These are phyloP conservation scores for Drosophila colorata DNA, from an alignment of 2,888 invertebrate genomes.

Conservation along the genomic window DNA sequence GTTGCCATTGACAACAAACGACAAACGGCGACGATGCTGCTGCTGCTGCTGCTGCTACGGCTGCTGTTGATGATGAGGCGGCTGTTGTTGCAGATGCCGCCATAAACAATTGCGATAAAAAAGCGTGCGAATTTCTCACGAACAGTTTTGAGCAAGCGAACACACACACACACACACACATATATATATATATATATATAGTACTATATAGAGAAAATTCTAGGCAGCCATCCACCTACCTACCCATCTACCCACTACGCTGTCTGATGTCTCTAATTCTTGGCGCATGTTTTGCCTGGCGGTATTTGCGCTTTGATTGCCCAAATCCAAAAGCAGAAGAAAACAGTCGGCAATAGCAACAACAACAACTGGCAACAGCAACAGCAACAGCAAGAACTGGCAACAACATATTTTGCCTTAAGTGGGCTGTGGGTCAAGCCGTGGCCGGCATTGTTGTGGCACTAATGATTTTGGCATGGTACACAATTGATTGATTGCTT, in stretches of 20 bases:
- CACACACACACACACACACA: background rate
- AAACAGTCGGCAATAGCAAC: constrained; percentile 6
- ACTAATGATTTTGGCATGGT: constrained; percentile 72
- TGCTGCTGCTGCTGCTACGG: constrained; percentile 25
- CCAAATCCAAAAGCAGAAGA: constrained; percentile 63
- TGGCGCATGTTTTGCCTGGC: constrained; percentile 73
- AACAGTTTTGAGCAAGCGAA: constrained; percentile 56
- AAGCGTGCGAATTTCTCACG: constrained; percentile 81
- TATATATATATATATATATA: background rate
- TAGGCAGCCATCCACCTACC: constrained; percentile 15
- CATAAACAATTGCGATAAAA: constrained; percentile 81
- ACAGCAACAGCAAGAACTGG: constrained; percentile 21
- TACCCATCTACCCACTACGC: constrained; percentile 29
- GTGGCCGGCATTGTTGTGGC: constrained; percentile 67
- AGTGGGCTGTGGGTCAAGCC: constrained; percentile 79
- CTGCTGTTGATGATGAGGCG: constrained; percentile 41
- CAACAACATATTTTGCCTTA: constrained; percentile 56
- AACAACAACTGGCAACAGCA: constrained; percentile 17
- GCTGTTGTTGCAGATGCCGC: constrained; percentile 72
- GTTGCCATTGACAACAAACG: constrained; percentile 66
- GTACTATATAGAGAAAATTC: constrained; percentile 45
- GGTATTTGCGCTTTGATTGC: constrained; percentile 77
- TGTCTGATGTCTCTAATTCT: constrained; percentile 58
- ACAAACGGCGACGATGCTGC: constrained; percentile 47
- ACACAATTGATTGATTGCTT: constrained; percentile 75